A percentile compares a stretch with the other conserved stretches of the same genome.
Evolutionary conservation across 2,888 invertebrate species (phyloP).

Genomic region (Mesochorus sp.): DNA sequence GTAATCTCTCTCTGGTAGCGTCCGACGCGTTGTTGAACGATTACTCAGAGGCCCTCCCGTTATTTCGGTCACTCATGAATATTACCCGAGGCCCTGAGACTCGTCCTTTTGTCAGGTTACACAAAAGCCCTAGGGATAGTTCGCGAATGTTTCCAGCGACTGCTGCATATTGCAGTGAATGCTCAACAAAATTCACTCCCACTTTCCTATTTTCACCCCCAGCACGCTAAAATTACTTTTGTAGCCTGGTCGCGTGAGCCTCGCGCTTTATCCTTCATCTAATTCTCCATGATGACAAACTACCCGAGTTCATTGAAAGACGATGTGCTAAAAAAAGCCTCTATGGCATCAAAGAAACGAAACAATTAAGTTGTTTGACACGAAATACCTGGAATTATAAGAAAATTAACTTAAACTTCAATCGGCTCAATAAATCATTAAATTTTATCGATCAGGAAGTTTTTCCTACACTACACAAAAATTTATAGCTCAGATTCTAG

Average conservation of each 20-base stretch:
- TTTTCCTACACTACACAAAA: too few relatives aligned
- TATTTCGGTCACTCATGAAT: constrained; percentile 65
- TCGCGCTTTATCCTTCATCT: background rate
- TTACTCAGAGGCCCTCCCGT: constrained; percentile 52
- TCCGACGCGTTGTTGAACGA: constrained; percentile 62
- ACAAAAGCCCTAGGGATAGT: constrained; percentile 56
- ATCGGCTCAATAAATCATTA: too few relatives aligned
- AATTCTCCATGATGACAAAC: background rate
- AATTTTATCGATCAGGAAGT: too few relatives aligned
- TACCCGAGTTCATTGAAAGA: background rate
- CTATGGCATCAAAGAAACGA: too few relatives aligned
- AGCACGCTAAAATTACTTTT: constrained; percentile 49
- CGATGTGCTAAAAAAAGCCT: background rate
- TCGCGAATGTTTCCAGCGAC: constrained; percentile 36
- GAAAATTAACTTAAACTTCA: too few relatives aligned
- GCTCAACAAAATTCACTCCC: constrained; percentile 11
- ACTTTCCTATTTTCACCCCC: background rate
- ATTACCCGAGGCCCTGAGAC: constrained; percentile 48
- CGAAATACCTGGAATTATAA: too few relatives aligned
- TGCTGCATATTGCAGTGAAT: constrained; percentile 59
- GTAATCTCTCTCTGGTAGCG: constrained; percentile 53
- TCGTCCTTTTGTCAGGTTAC: constrained; percentile 40
- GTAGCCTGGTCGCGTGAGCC: constrained; percentile 10
- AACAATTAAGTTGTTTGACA: too few relatives aligned
- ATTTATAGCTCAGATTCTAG: too few relatives aligned